Evolutionary conservation across 2,888 invertebrate genomes (phyloP).

Genomic region (Hyles lineata): DNA sequence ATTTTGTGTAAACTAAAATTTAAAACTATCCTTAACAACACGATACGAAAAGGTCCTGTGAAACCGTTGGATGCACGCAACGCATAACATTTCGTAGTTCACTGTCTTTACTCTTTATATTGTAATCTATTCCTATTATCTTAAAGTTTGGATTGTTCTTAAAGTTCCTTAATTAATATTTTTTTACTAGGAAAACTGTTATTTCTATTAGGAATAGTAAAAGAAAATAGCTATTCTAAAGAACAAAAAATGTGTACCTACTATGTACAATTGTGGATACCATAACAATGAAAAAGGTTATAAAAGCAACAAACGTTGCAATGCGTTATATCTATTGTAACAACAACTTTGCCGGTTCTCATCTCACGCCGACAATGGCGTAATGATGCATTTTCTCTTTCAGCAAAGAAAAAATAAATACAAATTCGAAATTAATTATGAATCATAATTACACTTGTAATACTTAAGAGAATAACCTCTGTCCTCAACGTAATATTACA

Average conservation of each 20-base stretch:
- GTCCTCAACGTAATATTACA: no score
- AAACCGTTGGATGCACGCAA: background rate
- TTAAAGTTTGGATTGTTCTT: no score
- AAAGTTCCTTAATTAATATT: no score
- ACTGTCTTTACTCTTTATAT: no score
- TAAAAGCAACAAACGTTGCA: background rate
- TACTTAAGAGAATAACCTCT: no score
- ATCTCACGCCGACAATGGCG: background rate
- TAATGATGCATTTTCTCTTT: background rate
- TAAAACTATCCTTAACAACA: background rate
- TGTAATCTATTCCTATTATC: no score
- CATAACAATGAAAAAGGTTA: background rate
- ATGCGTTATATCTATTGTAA: background rate
- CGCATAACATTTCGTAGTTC: background rate
- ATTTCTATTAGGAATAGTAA: background rate
- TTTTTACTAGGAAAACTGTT: background rate
- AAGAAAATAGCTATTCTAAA: background rate
- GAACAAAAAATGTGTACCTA: background rate
- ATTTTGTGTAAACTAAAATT: background rate
- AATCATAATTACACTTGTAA: no score
- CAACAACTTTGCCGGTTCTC: background rate
- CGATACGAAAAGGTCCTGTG: background rate
- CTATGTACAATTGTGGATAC: background rate
- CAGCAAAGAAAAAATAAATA: background rate
- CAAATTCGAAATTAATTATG: background rate